phyloP scores from a whole-genome alignment of 2,113 vertebrate genomes.

The Phainopepla nitens region DNA sequence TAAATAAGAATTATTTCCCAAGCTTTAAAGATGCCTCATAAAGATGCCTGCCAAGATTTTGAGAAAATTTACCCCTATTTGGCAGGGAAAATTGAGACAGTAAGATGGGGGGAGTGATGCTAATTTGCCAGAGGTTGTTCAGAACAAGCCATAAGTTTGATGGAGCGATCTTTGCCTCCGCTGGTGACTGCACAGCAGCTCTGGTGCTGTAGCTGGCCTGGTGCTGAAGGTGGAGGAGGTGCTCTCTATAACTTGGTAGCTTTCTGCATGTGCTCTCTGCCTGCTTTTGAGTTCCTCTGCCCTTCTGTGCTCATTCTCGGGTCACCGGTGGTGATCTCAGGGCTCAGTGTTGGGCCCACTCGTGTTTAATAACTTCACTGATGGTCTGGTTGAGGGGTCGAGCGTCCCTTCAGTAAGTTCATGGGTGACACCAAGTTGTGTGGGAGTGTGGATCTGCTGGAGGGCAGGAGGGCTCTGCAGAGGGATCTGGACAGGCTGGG shows the following conservation, averaged over 20 bases:
- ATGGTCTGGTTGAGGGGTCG: rapidly evolving
- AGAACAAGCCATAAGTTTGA: not conserved
- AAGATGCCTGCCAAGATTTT: not conserved
- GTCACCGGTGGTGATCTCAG: not conserved
- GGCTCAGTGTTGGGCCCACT: not conserved
- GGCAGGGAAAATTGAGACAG: not conserved
- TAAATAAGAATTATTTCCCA: constrained; percentile 24
- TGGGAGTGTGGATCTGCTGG: not conserved
- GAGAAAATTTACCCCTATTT: constrained; percentile 8
- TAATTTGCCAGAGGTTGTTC: not conserved
- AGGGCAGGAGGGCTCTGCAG: not conserved
- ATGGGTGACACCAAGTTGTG: not conserved
- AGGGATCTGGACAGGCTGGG: not conserved
- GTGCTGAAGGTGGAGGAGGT: not conserved
- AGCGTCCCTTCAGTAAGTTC: not conserved
- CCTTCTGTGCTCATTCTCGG: rapidly evolving
- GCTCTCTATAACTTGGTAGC: not conserved
- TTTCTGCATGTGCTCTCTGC: not conserved
- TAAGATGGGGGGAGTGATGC: not conserved
- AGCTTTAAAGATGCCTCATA: constrained; percentile 1
- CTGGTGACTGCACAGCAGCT: not conserved
- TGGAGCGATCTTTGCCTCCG: not conserved
- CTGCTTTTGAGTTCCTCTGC: not conserved
- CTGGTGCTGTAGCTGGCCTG: not conserved
- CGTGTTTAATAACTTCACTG: not conserved